Conservation (phyloP, 1,140 invertebrate species). For the Drosophila watanabei region DNA sequence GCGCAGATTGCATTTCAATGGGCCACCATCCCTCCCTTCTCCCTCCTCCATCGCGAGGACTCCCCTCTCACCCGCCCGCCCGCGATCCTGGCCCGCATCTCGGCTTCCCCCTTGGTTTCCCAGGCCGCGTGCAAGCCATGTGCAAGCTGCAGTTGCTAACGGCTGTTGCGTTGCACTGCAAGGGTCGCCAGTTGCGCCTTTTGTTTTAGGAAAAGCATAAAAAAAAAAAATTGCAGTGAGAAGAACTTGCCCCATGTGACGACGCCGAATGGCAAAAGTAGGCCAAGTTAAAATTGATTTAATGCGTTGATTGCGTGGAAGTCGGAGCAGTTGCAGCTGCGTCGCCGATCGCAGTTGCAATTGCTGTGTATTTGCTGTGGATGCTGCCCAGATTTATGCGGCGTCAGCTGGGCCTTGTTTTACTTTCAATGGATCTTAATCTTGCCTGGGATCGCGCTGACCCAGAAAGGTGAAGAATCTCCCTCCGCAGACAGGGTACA, state of each 20-base stretch:
- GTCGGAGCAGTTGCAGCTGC: conserved; percentile 32
- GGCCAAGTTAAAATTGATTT: conserved; percentile 85
- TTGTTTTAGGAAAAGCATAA: conserved; percentile 32
- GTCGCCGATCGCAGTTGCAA: conserved; percentile 37
- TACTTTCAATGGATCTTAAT: conserved; percentile 65
- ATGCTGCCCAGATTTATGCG: conserved; percentile 53
- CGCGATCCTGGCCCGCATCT: conserved; percentile 29
- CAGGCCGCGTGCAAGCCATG: conserved; percentile 42
- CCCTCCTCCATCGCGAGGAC: not conserved
- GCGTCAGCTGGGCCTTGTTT: conserved; percentile 57
- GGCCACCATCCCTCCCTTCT: conserved; percentile 1
- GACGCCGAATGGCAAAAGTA: conserved; percentile 59
- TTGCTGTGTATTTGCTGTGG: conserved; percentile 14
- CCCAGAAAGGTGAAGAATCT: conserved; percentile 22
- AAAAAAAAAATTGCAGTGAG: conserved; percentile 10
- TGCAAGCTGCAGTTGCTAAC: conserved; percentile 57
- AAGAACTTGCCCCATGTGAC: conserved; percentile 33
- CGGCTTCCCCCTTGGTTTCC: conserved; percentile 6
- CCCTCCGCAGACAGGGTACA: not conserved
- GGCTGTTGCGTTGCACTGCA: conserved; percentile 33
- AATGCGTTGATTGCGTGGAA: conserved; percentile 73
- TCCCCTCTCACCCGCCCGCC: not conserved
- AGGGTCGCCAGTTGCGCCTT: conserved; percentile 46
- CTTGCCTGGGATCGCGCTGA: conserved; percentile 41
- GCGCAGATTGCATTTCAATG: conserved; percentile 68